These are phyloP conservation scores for Columba janthina DNA, from an alignment of 2,113 vertebrate genomes.

Conservation along the genomic window DNA sequence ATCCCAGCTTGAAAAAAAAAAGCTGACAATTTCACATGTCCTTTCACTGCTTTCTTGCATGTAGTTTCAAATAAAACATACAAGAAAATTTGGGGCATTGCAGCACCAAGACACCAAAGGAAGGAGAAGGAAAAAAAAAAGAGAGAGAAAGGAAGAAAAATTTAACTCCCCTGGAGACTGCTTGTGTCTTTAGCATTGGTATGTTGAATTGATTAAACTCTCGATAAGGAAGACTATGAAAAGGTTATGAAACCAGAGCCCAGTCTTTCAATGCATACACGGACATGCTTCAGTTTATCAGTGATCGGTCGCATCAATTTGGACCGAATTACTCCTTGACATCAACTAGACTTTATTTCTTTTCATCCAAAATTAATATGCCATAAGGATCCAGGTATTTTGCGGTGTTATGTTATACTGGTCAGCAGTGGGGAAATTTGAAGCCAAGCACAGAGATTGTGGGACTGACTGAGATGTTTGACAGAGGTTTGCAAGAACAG, in stretches of 20 bases:
- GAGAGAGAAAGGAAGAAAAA: not conserved
- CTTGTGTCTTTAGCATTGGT: not conserved
- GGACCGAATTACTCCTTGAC: not conserved
- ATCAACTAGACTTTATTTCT: not conserved
- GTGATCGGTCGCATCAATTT: not conserved
- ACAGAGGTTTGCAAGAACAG: not conserved
- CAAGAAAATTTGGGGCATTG: not conserved
- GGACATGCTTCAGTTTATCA: not conserved
- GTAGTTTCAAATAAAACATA: not conserved
- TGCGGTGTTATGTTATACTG: not conserved
- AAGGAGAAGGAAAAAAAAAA: not conserved
- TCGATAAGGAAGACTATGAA: not conserved
- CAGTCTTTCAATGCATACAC: not conserved
- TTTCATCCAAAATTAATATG: not conserved
- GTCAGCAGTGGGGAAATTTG: not conserved
- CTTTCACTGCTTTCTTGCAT: not conserved
- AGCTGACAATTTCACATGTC: not conserved
- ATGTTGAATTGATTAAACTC: not conserved
- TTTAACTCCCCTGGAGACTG: not conserved
- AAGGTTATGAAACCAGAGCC: not conserved
- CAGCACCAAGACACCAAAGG: not conserved
- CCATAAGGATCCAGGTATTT: not conserved
- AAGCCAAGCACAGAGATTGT: not conserved
- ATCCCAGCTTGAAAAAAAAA: not conserved
- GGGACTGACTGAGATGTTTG: not conserved